Conservation (phyloP, 2,888 invertebrate species). For the Tipula lateralis region DNA sequence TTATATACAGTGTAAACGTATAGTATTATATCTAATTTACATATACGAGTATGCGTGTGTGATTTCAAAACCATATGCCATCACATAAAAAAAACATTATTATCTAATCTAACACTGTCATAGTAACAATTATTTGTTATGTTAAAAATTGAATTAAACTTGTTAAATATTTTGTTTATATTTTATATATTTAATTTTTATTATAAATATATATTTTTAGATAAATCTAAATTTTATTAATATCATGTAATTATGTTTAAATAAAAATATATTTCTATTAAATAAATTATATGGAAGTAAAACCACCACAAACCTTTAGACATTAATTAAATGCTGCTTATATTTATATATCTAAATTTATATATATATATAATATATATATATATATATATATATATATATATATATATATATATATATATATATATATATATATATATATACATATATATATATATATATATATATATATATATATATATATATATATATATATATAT, state of each 20-base stretch:
- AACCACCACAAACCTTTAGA: neutral
- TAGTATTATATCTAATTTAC: neutral
- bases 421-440: neutral
- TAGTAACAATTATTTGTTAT: neutral
- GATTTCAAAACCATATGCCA: neutral
- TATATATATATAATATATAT: neutral
- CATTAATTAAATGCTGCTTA: neutral
- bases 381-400: neutral
- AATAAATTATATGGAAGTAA: neutral
- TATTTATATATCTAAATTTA: neutral
- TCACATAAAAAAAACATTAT: neutral
- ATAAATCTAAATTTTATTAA: neutral
- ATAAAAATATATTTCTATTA: neutral
- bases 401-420: neutral
- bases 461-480: neutral
- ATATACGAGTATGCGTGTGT: neutral
- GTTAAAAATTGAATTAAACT: neutral
- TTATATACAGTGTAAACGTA: neutral
- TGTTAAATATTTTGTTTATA: constrained; percentile 7
- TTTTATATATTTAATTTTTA: neutral
- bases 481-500: neutral
- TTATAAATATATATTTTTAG: neutral
- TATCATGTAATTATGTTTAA: neutral
- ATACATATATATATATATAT: neutral
- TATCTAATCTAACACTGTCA: neutral